Evolutionary conservation across 2,113 vertebrate genomes (phyloP), one percentile per base, ranked within the genome.

Genomic region (Nothobranchius kuhntae): DNA sequence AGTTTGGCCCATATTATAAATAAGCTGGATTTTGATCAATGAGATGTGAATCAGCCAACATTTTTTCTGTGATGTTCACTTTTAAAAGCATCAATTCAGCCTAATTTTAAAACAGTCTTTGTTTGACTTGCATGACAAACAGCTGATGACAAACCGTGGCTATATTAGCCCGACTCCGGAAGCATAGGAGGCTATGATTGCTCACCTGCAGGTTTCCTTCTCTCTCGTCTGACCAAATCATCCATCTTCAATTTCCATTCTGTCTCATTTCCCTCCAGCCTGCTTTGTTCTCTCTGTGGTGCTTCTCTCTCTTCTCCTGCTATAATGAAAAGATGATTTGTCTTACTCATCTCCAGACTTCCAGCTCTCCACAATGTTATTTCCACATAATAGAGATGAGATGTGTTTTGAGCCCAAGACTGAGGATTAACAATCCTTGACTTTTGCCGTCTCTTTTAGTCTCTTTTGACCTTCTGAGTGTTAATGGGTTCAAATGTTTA

Each of bases 241-340:
- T 84, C 65, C 10, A 4, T 84, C 81, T 80, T 84, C 65, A 53
- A 73, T 13, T 66, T 80, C 45, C 36, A 44, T 67, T 80, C 58
- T 52, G 35, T 61, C 61, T 86, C 81, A 73, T 82, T 75, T 68
- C 71, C 68, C 40, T 52, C 61, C 42, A 35, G 30, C 36, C 68
- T 57, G 76, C 50, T 42, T 21, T 13, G 10, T 46, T 3, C 36
- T 21, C 59, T 44, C 48, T 2, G 11, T 6, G 24, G 46, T 1
- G 35, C 58, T 64, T 40, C 45, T 66, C 52, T 73, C 56, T 30
- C 12, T 26, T 15, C 56, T 17, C 2, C 13, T 12, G 3, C 54
- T 8, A 0, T 79, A 74, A 87, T 87, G 71, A 84, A 75, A 85
- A 78, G 66, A 79, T 82, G 69, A 86, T 88, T 83, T 69, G 68